A percentile compares a stretch with the other conserved stretches of the same genome.
Conservation (phyloP, 1,140 invertebrate genomes). For the Aphelenchoides avenae region DNA sequence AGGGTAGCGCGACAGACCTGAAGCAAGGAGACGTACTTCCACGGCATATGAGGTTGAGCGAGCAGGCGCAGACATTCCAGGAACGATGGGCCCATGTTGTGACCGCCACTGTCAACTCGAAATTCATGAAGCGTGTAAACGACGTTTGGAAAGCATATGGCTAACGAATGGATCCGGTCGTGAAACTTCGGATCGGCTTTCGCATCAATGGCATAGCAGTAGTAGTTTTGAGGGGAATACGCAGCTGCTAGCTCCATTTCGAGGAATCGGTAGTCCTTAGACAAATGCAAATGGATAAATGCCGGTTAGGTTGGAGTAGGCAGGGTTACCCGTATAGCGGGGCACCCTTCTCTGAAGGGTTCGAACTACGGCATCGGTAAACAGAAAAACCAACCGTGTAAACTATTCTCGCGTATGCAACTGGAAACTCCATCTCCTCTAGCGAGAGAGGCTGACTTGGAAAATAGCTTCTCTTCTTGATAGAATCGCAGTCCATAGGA, state of each 20-base stretch:
- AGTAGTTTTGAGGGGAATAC: slow-evolving; percentile 20
- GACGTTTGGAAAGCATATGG: slow-evolving; percentile 17
- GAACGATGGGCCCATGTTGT: slow-evolving; percentile 7
- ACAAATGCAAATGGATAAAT: too few relatives aligned
- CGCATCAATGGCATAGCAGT: slow-evolving; percentile 23
- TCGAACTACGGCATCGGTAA: too few relatives aligned
- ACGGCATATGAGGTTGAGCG: not conserved
- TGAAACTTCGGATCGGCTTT: slow-evolving; percentile 8
- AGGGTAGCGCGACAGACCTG: not conserved
- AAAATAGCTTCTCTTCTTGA: slow-evolving; percentile 4
- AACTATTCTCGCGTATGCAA: slow-evolving; percentile 10
- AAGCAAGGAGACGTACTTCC: slow-evolving; percentile 11
- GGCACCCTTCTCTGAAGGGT: too few relatives aligned
- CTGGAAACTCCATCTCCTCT: slow-evolving; percentile 3
- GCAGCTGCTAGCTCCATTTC: slow-evolving; percentile 18
- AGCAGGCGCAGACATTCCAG: slow-evolving; percentile 14
- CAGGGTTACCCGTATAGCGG: not conserved
- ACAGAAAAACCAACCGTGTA: too few relatives aligned
- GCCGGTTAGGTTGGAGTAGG: too few relatives aligned
- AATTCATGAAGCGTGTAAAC: slow-evolving; percentile 5
- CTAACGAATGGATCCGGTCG: slow-evolving; percentile 1
- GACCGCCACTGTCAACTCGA: slow-evolving; percentile 12
- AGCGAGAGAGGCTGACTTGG: not conserved
- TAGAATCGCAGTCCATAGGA: slow-evolving; percentile 17
- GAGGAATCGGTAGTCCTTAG: slow-evolving; percentile 19